A percentile compares a stretch with the other conserved stretches of the same genome.
Evolutionary conservation across 92 coral and sea anemone genomes (phyloP).

Genomic region (Heteractis magnifica): DNA sequence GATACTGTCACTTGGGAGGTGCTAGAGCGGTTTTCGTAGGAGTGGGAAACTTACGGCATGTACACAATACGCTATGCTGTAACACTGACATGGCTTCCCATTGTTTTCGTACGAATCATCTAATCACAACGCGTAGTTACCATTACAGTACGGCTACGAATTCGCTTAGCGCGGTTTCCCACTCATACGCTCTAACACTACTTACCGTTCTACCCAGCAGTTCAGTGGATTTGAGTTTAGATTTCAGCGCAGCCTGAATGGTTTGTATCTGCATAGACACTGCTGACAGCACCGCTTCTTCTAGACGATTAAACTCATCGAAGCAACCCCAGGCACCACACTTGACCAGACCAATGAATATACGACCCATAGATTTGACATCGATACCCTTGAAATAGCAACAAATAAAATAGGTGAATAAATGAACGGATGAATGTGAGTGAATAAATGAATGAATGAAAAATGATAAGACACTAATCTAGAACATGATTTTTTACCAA

Average conservation of each 20-base stretch:
- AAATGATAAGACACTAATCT: not conserved
- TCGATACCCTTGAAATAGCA: constrained; percentile 76
- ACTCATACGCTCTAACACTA: not conserved
- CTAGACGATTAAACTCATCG: constrained; percentile 98
- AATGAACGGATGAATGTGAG: not conserved
- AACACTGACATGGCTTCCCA: too few relatives aligned
- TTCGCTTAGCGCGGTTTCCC: too few relatives aligned
- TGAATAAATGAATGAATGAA: not conserved
- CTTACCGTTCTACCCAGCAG: constrained; percentile 92
- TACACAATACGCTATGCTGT: too few relatives aligned
- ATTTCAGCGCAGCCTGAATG: constrained; percentile 95
- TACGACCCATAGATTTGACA: constrained; percentile 99
- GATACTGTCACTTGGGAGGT: too few relatives aligned
- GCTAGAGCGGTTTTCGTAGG: too few relatives aligned
- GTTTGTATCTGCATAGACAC: constrained; percentile 99
- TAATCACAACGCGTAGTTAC: too few relatives aligned
- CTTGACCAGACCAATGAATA: constrained; percentile 95
- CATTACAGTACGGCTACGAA: too few relatives aligned
- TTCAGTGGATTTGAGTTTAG: constrained; percentile 79
- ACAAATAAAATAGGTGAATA: not conserved
- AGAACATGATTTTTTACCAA: too few relatives aligned
- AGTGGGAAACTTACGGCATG: too few relatives aligned
- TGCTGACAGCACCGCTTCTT: constrained; percentile 98
- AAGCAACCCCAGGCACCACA: constrained; percentile 99
- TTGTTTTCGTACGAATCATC: too few relatives aligned